Evolutionary conservation across 1,140 invertebrate species (phyloP).

Genomic region (Psilanteris sp.): DNA sequence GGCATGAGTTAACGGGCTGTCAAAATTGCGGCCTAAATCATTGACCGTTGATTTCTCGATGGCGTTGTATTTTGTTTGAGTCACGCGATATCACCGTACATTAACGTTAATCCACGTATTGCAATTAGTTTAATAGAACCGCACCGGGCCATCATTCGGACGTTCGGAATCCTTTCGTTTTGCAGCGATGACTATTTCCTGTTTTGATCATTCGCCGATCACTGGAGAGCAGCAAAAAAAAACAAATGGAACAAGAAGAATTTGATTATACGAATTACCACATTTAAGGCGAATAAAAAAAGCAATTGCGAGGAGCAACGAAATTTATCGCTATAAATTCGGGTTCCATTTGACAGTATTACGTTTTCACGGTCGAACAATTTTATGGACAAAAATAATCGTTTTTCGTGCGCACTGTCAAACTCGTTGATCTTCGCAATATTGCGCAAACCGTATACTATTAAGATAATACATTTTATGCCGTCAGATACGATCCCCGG

Average conservation of each 20-base stretch:
- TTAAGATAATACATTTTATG: slow-evolving; percentile 59
- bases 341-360: slow-evolving; percentile 35
- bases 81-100: too few species aligned
- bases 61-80: too few species aligned
- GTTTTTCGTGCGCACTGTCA: slow-evolving; percentile 45
- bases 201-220: slow-evolving; percentile 22
- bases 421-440: slow-evolving; percentile 58
- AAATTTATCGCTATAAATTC: slow-evolving; percentile 38
- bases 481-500: slow-evolving; percentile 48
- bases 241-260: slow-evolving; percentile 2
- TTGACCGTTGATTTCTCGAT: too few species aligned
- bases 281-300: slow-evolving; percentile 39
- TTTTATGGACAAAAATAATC: slow-evolving; percentile 47
- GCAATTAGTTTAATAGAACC: too few species aligned
- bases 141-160: too few species aligned
- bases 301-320: slow-evolving; percentile 37
- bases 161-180: too few species aligned
- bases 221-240: slow-evolving; percentile 4
- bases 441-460: slow-evolving; percentile 50
- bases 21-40: too few species aligned
- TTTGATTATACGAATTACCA: slow-evolving; percentile 45
- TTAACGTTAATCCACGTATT: too few species aligned
- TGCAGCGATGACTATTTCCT: slow-evolving; percentile 30
- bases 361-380: slow-evolving; percentile 36
- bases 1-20: slow-evolving; percentile 14